Evolutionary conservation across 2,797 vertebrate genomes (phyloP).

Genomic region (Miichthys miiuy): DNA sequence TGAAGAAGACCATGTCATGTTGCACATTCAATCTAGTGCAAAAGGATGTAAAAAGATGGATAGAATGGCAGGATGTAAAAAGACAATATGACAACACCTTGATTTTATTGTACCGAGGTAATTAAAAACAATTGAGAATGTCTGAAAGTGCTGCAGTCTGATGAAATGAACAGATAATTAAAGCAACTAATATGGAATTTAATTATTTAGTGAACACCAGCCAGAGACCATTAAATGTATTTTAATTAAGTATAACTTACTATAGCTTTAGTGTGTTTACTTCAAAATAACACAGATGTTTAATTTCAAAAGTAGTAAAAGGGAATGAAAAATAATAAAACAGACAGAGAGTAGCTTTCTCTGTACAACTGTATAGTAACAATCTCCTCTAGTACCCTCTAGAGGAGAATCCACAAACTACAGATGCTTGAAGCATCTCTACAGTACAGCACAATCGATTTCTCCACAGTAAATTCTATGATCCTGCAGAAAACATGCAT

Average conservation of each 20-base stretch:
- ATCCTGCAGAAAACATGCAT: neutral
- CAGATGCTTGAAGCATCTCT: constrained; percentile 38
- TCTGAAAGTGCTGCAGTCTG: constrained; percentile 63
- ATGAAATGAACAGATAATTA: constrained; percentile 58
- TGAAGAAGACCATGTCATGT: constrained; percentile 78
- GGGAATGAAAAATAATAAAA: constrained; percentile 46
- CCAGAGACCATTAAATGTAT: constrained; percentile 44
- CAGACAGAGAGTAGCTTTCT: constrained; percentile 23
- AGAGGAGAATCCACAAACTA: constrained; percentile 72
- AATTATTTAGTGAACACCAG: constrained; percentile 53
- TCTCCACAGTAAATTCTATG: constrained; percentile 4
- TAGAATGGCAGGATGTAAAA: constrained; percentile 47
- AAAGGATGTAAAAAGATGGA: constrained; percentile 56
- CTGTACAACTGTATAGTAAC: constrained; percentile 32
- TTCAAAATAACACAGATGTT: constrained; percentile 54
- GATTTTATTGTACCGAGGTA: constrained; percentile 40
- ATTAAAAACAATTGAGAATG: constrained; percentile 51
- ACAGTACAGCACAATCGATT: neutral
- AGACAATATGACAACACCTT: constrained; percentile 49
- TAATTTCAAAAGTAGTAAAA: constrained; percentile 53
- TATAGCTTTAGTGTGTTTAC: constrained; percentile 59
- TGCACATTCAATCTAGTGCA: constrained; percentile 67
- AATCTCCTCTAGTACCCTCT: constrained; percentile 79
- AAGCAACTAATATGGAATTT: constrained; percentile 53
- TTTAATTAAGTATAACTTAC: constrained; percentile 56